Percentiles rank a stretch among this genome's conserved stretches.
Evolutionary conservation across 2,888 invertebrate genomes (phyloP).

Genomic region (Camptogramma bilineatum): DNA sequence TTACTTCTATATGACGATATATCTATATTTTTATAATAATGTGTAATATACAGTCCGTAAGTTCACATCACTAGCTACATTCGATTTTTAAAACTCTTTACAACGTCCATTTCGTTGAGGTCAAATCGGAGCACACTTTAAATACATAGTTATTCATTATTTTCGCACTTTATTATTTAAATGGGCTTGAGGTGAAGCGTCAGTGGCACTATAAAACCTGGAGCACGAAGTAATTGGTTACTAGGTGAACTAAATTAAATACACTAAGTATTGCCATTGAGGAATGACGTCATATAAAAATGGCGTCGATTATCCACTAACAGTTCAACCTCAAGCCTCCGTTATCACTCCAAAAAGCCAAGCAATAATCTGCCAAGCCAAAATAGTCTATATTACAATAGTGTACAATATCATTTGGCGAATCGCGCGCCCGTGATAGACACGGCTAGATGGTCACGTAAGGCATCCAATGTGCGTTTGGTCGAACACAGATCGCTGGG

Average conservation of each 20-base stretch:
- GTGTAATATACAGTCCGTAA: conserved; percentile 67
- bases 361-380: conserved; percentile 33
- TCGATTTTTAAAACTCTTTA: conserved; percentile 52
- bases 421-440: conserved; percentile 13
- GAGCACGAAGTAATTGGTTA: background rate
- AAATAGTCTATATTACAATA: conserved; percentile 31
- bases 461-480: conserved; percentile 56
- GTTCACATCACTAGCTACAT: conserved; percentile 63
- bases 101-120: conserved; percentile 68
- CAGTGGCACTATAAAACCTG: conserved; percentile 12
- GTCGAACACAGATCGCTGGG: conserved; percentile 31
- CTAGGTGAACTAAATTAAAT: background rate
- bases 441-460: conserved; percentile 39
- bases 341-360: conserved; percentile 27
- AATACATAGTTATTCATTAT: conserved; percentile 35
- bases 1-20: conserved; percentile 68
- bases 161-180: conserved; percentile 43
- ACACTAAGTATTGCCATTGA: conserved; percentile 2
- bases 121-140: conserved; percentile 55
- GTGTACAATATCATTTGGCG: conserved; percentile 27
- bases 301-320: conserved; percentile 10
- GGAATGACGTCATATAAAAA: background rate
- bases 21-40: conserved; percentile 64
- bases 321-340: conserved; percentile 6
- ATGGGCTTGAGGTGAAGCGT: conserved; percentile 33